Percentiles rank a stretch among this genome's conserved stretches.
Conservation (phyloP, 2,797 vertebrate species). For the Otolemur crassicaudatus region DNA sequence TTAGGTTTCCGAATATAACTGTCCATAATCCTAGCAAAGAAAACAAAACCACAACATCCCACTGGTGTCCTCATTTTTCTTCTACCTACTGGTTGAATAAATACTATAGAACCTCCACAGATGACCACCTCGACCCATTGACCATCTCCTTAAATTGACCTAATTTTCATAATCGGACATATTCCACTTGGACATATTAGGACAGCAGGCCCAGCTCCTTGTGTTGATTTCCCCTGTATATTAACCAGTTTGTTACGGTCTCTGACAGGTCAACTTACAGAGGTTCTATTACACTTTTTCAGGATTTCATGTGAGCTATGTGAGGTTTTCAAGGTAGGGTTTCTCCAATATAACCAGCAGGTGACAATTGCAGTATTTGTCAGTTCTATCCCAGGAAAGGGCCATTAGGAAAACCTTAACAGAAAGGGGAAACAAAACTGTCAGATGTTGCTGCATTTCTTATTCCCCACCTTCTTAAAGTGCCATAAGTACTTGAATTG, state of each 20-base stretch:
- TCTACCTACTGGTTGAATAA: not conserved
- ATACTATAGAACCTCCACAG: no score
- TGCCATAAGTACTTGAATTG: not conserved
- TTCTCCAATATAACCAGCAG: not conserved
- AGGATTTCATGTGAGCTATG: not conserved
- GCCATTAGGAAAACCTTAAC: not conserved
- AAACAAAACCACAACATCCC: not conserved
- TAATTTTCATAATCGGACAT: no score
- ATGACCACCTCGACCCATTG: no score
- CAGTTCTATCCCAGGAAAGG: not conserved
- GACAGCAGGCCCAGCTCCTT: no score
- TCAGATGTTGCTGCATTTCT: not conserved
- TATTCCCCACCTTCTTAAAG: not conserved
- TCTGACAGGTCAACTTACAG: no score
- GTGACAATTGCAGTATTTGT: not conserved
- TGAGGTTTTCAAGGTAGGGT: not conserved
- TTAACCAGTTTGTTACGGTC: no score
- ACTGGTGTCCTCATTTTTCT: not conserved
- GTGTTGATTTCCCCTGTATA: no score
- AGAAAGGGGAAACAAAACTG: slow-evolving; percentile 30
- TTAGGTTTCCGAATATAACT: slow-evolving; percentile 49
- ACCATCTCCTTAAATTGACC: no score
- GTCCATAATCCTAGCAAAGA: not conserved
- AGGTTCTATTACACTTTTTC: not conserved
- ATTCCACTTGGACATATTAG: no score